phyloP scores from a whole-genome alignment of 1,140 invertebrate species.

The Hydropsyche tenuis region DNA sequence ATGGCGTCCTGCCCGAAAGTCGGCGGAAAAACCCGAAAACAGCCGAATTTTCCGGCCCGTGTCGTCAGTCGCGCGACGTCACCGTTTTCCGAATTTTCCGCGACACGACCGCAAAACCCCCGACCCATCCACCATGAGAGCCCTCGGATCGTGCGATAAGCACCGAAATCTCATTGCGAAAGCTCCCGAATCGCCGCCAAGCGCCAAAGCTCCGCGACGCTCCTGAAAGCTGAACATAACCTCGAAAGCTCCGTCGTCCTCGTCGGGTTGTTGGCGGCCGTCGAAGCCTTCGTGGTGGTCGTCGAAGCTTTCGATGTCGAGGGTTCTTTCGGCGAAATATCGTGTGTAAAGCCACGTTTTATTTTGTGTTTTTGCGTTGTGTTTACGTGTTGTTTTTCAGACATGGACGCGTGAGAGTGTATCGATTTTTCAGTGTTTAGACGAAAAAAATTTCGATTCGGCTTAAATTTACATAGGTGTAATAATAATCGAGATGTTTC shows the following conservation, averaged over 20 bases:
- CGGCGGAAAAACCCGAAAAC: neutral
- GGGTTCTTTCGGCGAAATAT: no score
- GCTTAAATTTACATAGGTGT: no score
- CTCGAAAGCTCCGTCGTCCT: neutral
- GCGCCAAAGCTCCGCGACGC: neutral
- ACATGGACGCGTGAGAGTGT: no score
- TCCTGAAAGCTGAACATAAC: neutral
- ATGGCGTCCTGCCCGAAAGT: neutral
- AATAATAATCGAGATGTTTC: no score
- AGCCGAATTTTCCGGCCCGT: neutral
- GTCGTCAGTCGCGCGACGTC: neutral
- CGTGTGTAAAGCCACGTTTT: no score
- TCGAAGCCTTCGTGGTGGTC: no score
- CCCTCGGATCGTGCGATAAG: neutral
- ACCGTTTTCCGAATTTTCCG: conserved; percentile 1
- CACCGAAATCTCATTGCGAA: neutral
- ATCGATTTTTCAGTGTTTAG: no score
- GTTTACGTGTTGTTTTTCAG: no score
- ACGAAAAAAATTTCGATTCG: no score
- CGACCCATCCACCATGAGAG: neutral
- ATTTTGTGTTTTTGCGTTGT: no score
- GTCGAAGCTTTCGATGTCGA: no score
- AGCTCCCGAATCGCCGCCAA: neutral
- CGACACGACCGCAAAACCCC: neutral
- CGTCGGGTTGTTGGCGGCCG: no score